Base-by-base conservation (phyloP, 2,797 vertebrate species). In the Limnodromus scolopaceus region DNA sequence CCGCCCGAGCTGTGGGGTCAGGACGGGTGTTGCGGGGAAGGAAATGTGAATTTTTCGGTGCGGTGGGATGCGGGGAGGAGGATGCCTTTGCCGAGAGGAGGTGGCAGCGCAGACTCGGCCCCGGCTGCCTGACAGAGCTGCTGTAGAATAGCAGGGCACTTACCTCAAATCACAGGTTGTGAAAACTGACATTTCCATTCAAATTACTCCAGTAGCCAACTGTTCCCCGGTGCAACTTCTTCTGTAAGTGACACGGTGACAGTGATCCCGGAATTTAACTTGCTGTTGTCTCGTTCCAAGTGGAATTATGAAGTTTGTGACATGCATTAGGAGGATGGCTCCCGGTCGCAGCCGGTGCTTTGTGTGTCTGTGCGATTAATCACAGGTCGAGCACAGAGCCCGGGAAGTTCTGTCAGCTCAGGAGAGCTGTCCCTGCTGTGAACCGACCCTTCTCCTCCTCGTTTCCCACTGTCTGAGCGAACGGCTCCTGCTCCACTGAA, bases 121-220 rank as follows among this genome's bases (percentile, higher is more conserved):
- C 64, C 1, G 5, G 45, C 70, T 82, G 71, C 91, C 43, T 96
- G 96, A 27, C 95, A 97, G 93, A 92, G 82, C 89, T 39, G 78
- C 95, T 70, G 75, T 18, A n/a, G 22, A 77, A 93, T 74, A 83
- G 93, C 94, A 96, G 96, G 96, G 94, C 95, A 89, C 96, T 97
- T 97, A 90, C 96, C 93, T 97, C 97, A 92, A 95, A 97, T 96
- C 96, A 95, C 53, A 90, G 97, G 87, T 94, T 96, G 93, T 87
- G 95, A 79, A 95, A 96, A 94, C 84, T 97, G 97, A 97, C 96
- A 96, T 97, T 96, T 97, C 95, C 97, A 96, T 97, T 94, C 94
- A 91, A 97, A 96, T 97, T 94, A 95, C 95, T 94, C 95, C 94
- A 38, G 6, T 83, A 87, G 95, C 92, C 93, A 87, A 94, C 82